Evolutionary conservation across 2,888 invertebrate species (phyloP).

Genomic region (Xanthia togata): DNA sequence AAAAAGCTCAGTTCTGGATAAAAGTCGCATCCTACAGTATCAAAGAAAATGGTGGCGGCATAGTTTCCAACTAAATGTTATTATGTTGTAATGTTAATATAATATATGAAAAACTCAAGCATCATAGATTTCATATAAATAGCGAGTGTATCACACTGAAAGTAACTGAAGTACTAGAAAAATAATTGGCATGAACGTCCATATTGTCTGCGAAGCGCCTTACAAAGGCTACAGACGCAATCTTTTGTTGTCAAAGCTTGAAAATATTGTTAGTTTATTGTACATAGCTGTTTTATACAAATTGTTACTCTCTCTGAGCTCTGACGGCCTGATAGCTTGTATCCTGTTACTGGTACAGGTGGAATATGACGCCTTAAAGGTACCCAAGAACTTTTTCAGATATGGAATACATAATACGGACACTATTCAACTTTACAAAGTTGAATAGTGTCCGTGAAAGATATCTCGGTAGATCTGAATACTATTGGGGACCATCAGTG

Average conservation of each 20-base stretch:
- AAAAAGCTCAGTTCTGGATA: too few relatives aligned
- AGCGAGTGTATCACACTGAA: slow-evolving; percentile 28
- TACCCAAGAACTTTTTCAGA: neutral
- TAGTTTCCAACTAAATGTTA: neutral
- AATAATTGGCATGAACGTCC: slow-evolving; percentile 72
- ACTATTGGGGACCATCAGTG: neutral
- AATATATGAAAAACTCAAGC: slow-evolving; percentile 16
- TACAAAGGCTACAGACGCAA: slow-evolving; percentile 66
- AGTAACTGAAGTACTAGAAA: slow-evolving; percentile 56
- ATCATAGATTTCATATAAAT: slow-evolving; percentile 19
- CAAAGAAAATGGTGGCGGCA: neutral
- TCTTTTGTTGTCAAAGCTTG: slow-evolving; percentile 66
- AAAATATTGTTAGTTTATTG: slow-evolving; percentile 27
- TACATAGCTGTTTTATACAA: slow-evolving; percentile 1
- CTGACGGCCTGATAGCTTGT: neutral
- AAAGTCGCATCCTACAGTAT: neutral
- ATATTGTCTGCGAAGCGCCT: slow-evolving; percentile 33
- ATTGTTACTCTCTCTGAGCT: neutral
- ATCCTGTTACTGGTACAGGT: neutral
- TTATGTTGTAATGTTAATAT: too few relatives aligned
- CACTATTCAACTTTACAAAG: too few relatives aligned
- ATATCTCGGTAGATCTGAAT: neutral
- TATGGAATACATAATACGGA: neutral
- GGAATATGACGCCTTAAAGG: neutral
- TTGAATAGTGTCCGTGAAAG: neutral